A percentile compares a stretch with the other conserved stretches of the same genome.
These are phyloP conservation scores for Betta splendens DNA, from an alignment of 2,797 vertebrate species.

Conservation along the genomic window DNA sequence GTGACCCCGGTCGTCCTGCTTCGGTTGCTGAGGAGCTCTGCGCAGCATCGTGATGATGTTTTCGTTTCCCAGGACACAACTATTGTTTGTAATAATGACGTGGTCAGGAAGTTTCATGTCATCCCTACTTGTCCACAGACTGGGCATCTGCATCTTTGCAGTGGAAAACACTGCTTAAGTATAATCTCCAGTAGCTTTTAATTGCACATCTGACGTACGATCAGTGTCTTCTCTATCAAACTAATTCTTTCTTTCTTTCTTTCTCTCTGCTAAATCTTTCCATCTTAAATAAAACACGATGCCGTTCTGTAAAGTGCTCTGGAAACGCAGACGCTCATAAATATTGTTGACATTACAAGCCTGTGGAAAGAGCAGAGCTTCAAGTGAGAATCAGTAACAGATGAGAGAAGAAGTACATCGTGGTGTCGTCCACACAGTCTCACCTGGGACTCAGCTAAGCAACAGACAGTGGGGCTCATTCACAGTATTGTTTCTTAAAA, in stretches of 20 bases:
- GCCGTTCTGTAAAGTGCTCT: slow-evolving; percentile 29
- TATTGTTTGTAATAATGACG: slow-evolving; percentile 63
- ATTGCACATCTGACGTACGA: slow-evolving; percentile 20
- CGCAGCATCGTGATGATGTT: slow-evolving; percentile 39
- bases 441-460: slow-evolving; percentile 43
- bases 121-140: slow-evolving; percentile 27
- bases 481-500: too few species aligned
- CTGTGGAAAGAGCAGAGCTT: slow-evolving; percentile 34
- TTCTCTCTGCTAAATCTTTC: too few species aligned
- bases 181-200: slow-evolving; percentile 46
- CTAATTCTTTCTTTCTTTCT: too few species aligned
- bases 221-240: slow-evolving; percentile 50
- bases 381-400: slow-evolving; percentile 63
- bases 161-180: slow-evolving; percentile 1
- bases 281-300: slow-evolving; percentile 49
- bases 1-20: slow-evolving; percentile 38
- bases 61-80: slow-evolving; percentile 52
- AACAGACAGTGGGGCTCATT: slow-evolving; percentile 1
- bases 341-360: slow-evolving; percentile 68
- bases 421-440: slow-evolving; percentile 19
- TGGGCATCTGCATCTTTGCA: slow-evolving; percentile 14
- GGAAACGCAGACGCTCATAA: slow-evolving; percentile 53
- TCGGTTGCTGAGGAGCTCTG: slow-evolving; percentile 24
- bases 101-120: slow-evolving; percentile 44
- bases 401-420: slow-evolving; percentile 42